phyloP scores from a whole-genome alignment of 2,888 invertebrate genomes.

The Galerucella calmariensis region DNA sequence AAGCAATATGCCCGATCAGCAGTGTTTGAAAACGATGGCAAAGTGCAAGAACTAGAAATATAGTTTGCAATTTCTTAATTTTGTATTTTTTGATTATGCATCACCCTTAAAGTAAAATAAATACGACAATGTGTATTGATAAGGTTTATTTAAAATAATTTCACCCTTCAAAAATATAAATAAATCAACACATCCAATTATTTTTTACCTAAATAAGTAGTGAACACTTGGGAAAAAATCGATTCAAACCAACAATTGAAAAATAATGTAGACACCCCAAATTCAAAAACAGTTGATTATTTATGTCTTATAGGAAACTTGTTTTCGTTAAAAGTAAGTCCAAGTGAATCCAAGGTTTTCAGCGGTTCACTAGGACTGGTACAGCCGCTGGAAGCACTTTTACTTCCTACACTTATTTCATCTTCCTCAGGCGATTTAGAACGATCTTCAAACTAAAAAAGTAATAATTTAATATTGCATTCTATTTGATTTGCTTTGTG shows the following conservation, averaged over 20 bases:
- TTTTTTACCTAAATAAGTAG: conserved; percentile 2
- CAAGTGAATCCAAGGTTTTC: conserved; percentile 64
- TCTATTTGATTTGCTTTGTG: too few relatives aligned
- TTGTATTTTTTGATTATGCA: neutral
- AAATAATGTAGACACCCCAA: conserved; percentile 7
- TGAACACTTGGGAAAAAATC: conserved; percentile 10
- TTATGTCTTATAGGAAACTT: conserved; percentile 68
- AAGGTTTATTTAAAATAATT: neutral
- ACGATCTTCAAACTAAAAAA: conserved; percentile 5
- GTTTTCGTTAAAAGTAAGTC: conserved; percentile 70
- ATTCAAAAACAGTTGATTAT: conserved; percentile 20
- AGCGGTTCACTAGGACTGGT: conserved; percentile 53
- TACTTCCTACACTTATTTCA: conserved; percentile 32
- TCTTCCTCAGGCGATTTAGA: neutral
- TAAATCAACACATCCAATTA: conserved; percentile 8
- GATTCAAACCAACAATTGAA: neutral
- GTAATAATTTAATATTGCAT: too few relatives aligned
- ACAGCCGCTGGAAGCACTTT: conserved; percentile 45
- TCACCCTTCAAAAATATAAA: neutral
- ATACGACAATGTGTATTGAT: neutral
- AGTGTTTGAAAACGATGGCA: too few relatives aligned
- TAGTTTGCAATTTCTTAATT: neutral
- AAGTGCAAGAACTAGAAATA: too few relatives aligned
- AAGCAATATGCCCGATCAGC: too few relatives aligned
- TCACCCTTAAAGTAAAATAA: neutral